Evolutionary conservation across 2,888 invertebrate species (phyloP).

Genomic region (Minunthozetes semirufus): DNA sequence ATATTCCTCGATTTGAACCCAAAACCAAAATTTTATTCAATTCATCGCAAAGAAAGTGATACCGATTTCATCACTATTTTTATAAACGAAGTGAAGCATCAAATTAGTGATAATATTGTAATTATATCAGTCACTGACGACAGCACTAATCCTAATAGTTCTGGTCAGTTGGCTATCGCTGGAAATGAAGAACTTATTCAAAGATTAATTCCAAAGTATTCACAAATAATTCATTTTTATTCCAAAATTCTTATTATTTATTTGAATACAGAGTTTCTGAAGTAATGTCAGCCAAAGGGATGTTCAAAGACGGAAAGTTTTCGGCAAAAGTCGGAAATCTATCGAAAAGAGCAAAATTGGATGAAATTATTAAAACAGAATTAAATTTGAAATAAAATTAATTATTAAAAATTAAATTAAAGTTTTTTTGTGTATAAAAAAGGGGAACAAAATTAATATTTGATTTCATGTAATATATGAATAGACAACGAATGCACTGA

Average conservation of each 20-base stretch:
- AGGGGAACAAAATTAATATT: neutral
- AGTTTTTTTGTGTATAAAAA: neutral
- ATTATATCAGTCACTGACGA: slow-evolving; percentile 31
- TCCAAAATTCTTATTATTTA: neutral
- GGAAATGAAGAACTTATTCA: slow-evolving; percentile 18
- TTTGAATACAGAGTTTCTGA: slow-evolving; percentile 10
- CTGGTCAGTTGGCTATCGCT: slow-evolving; percentile 27
- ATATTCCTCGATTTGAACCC: slow-evolving; percentile 52
- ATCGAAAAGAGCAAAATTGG: slow-evolving; percentile 28
- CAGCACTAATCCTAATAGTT: slow-evolving; percentile 7
- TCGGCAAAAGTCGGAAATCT: slow-evolving; percentile 21
- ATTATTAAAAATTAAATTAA: too few relatives aligned
- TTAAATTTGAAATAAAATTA: neutral
- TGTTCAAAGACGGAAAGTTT: slow-evolving; percentile 19
- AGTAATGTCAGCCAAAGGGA: slow-evolving; percentile 18
- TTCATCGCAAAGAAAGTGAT: slow-evolving; percentile 63
- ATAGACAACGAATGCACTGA: neutral
- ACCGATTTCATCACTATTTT: slow-evolving; percentile 66
- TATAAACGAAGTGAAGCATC: slow-evolving; percentile 58
- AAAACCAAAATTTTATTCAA: slow-evolving; percentile 39
- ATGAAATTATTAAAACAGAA: slow-evolving; percentile 18
- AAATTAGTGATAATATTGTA: slow-evolving; percentile 44
- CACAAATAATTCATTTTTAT: neutral
- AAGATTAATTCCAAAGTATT: slow-evolving; percentile 10
- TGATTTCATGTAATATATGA: neutral